These are phyloP conservation scores for Uria aalge DNA, from an alignment of 2,113 vertebrate genomes.

Conservation along the genomic window DNA sequence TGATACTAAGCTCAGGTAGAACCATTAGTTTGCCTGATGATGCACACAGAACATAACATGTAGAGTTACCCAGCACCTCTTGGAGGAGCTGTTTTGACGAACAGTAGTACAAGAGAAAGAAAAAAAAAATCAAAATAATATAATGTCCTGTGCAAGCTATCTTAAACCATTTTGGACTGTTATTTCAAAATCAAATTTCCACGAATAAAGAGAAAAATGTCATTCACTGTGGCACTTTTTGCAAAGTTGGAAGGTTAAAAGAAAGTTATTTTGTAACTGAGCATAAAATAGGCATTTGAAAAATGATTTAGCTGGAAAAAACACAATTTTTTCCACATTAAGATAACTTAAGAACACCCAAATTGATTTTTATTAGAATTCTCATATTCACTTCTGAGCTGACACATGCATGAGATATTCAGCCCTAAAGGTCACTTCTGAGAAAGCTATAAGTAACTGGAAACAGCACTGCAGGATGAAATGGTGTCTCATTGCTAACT, in stretches of 20 bases:
- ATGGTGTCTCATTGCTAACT: not conserved
- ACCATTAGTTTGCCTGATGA: not conserved
- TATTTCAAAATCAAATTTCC: conserved; percentile 54
- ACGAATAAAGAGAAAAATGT: conserved; percentile 30
- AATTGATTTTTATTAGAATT: conserved; percentile 59
- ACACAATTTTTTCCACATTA: conserved; percentile 40
- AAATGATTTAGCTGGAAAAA: conserved; percentile 15
- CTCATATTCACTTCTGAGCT: conserved; percentile 36
- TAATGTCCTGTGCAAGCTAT: not conserved
- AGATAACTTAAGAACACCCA: conserved; percentile 49
- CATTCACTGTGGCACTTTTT: not conserved
- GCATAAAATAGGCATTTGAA: conserved; percentile 48
- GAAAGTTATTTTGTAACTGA: conserved; percentile 21
- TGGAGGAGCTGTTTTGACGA: not conserved
- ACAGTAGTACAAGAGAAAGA: not conserved
- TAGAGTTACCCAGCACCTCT: not conserved
- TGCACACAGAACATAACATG: not conserved
- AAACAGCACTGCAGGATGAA: conserved; percentile 40
- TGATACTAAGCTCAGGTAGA: not conserved
- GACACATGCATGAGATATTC: conserved; percentile 51
- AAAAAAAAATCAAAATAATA: not conserved
- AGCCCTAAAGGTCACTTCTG: conserved; percentile 53
- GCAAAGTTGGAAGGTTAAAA: conserved; percentile 15
- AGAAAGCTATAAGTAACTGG: conserved; percentile 46
- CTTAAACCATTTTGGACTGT: not conserved